Percentiles rank a stretch among this genome's conserved stretches.
Conservation (phyloP, 2,888 invertebrate genomes). For the Troides helena region DNA sequence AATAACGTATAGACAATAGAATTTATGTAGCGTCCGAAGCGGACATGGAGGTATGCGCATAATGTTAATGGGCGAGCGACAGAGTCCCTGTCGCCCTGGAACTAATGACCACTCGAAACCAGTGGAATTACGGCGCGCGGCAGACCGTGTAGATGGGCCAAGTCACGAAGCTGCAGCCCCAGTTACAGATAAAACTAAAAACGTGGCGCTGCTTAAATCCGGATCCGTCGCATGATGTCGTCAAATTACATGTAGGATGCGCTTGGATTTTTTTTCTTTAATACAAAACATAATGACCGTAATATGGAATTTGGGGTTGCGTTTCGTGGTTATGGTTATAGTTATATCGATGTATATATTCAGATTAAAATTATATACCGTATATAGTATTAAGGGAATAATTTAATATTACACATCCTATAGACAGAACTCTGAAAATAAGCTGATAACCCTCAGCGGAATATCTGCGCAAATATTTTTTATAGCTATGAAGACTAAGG, state of each 20-base stretch:
- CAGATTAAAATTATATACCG: no score
- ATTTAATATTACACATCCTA: no score
- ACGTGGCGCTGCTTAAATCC: slow-evolving; percentile 14
- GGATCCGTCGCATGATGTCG: slow-evolving; percentile 14
- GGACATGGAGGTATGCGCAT: slow-evolving; percentile 53
- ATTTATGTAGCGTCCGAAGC: slow-evolving; percentile 43
- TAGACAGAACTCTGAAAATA: no score
- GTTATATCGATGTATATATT: slow-evolving; percentile 33
- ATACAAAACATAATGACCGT: slow-evolving; percentile 29
- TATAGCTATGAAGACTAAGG: no score
- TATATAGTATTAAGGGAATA: no score
- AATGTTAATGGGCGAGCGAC: slow-evolving; percentile 67
- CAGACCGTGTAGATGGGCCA: slow-evolving; percentile 59
- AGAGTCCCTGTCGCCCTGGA: slow-evolving; percentile 63
- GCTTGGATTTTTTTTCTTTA: slow-evolving; percentile 45
- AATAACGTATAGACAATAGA: slow-evolving; percentile 33
- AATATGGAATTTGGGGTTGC: background rate
- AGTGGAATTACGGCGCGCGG: slow-evolving; percentile 66
- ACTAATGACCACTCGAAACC: slow-evolving; percentile 76
- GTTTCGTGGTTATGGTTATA: slow-evolving; percentile 3
- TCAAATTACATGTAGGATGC: slow-evolving; percentile 31
- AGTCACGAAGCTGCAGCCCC: slow-evolving; percentile 64
- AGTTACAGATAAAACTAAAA: slow-evolving; percentile 43
- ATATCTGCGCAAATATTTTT: no score
- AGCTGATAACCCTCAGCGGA: no score